Evolutionary conservation across 2,113 vertebrate genomes (phyloP).

Genomic region (Eidolon helvum): DNA sequence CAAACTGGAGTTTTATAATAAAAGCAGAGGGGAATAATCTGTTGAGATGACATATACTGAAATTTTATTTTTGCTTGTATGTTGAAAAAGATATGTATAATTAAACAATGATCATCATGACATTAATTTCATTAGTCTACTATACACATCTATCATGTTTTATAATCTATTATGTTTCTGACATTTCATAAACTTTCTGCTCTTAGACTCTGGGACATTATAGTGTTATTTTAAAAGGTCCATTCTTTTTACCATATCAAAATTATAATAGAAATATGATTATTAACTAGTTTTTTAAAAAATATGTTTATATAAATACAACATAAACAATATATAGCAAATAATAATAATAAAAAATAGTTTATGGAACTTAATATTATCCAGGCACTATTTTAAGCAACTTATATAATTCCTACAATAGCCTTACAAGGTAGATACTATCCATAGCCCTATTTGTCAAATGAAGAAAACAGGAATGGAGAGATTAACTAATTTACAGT

Average conservation of each 20-base stretch:
- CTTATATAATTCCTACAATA: neutral
- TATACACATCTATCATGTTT: neutral
- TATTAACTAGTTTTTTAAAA: neutral
- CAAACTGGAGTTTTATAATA: no score
- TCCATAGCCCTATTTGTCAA: neutral
- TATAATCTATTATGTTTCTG: neutral
- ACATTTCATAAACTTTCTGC: neutral
- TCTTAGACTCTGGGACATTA: neutral
- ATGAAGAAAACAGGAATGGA: neutral
- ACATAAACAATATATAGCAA: neutral
- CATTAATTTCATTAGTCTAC: neutral
- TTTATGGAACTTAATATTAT: neutral
- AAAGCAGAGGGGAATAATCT: neutral
- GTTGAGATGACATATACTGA: neutral
- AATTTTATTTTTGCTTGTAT: neutral
- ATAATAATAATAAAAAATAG: neutral
- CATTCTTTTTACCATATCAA: neutral
- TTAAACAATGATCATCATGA: neutral
- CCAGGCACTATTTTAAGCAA: neutral
- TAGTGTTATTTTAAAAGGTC: neutral
- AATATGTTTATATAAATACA: neutral
- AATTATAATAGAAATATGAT: neutral
- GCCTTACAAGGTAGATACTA: neutral
- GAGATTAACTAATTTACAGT: neutral
- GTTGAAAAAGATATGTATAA: neutral